A percentile compares a stretch with the other conserved stretches of the same genome.
Conservation (phyloP, 2,888 invertebrate species). For the Acrobasis repandana region DNA sequence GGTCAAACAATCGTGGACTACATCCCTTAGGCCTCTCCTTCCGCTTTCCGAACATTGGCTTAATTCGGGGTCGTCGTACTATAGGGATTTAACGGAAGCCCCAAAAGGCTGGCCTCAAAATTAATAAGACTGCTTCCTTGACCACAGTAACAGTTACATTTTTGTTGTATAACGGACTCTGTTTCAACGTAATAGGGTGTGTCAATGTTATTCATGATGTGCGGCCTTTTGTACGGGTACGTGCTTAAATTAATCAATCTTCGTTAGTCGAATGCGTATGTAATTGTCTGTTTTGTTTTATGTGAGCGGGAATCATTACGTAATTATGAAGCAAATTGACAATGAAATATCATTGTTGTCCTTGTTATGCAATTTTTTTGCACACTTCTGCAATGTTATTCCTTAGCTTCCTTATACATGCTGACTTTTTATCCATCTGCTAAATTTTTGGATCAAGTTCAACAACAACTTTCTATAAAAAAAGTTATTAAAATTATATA, state of each 20-base stretch:
- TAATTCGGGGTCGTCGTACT: constrained; percentile 33
- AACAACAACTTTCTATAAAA: too few relatives aligned
- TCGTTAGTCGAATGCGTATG: constrained; percentile 4
- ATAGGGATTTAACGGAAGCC: constrained; percentile 42
- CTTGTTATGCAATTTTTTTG: neutral
- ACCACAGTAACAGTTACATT: neutral
- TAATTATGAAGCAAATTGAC: neutral
- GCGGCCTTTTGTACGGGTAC: neutral
- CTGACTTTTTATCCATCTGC: too few relatives aligned
- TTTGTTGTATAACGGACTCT: too few relatives aligned
- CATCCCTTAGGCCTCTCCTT: neutral
- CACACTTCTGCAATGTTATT: neutral
- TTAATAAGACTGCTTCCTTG: constrained; percentile 20
- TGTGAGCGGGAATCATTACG: neutral
- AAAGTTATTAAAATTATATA: too few relatives aligned
- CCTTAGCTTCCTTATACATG: neutral
- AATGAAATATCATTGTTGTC: neutral
- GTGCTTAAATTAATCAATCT: constrained; percentile 9
- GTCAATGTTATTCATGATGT: too few relatives aligned
- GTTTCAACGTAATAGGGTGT: too few relatives aligned
- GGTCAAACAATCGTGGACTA: neutral
- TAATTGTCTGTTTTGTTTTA: constrained; percentile 2
- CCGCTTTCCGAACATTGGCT: constrained; percentile 11
- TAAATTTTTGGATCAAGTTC: too few relatives aligned
- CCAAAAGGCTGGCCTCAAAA: constrained; percentile 30